Evolutionary conservation across 1,140 invertebrate genomes (phyloP), one percentile per base, ranked within the genome.

Genomic region (Caenorhabditis briggsae): DNA sequence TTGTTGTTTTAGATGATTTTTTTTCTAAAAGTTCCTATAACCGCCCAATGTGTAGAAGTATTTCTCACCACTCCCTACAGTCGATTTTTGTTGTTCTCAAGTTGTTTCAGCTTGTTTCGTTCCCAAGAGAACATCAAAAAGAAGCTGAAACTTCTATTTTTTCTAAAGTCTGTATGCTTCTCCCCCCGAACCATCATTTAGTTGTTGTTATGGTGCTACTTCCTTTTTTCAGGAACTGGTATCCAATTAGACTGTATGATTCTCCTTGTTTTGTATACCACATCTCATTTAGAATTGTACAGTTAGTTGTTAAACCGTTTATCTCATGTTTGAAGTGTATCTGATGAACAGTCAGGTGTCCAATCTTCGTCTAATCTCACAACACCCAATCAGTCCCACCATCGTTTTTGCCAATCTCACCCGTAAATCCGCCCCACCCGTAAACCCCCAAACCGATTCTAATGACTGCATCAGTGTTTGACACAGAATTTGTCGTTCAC

Each of bases 271-370:
- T 64, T 25, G 9, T 41, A 33, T 14, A 11, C 11, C 12, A 48
- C n/a, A 46, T 46, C 20, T 46, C 43, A 74, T 46, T n/a, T 74
- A n/a, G 43, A 48, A 46, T 46, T 74, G 65, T 74, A 23, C 18
- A 48, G 65, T 74, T 74, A 74, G 65, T 74, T 74, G 65, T 74
- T 74, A 74, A 46, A 8, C 41, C 43, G 41, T 46, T 74, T 46
- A 74, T 74, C 65, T 74, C 65, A 74, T 65, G 61, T 41, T 74
- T 74, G 65, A 74, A 74, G 65, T 48, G 58, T 83, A 83, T 83
- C 55, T 83, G 78, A 82, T 82, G 78, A 82, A 48, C 56, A 59
- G 82, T 48, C 65, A 74, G 65, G 65, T 74, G 65, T 74, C 65
- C 43, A n/a, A 25, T 74, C 65, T 74, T 74, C 43, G 65, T 48